phyloP scores from a whole-genome alignment of 2,113 vertebrate genomes.

The Calypte anna region DNA sequence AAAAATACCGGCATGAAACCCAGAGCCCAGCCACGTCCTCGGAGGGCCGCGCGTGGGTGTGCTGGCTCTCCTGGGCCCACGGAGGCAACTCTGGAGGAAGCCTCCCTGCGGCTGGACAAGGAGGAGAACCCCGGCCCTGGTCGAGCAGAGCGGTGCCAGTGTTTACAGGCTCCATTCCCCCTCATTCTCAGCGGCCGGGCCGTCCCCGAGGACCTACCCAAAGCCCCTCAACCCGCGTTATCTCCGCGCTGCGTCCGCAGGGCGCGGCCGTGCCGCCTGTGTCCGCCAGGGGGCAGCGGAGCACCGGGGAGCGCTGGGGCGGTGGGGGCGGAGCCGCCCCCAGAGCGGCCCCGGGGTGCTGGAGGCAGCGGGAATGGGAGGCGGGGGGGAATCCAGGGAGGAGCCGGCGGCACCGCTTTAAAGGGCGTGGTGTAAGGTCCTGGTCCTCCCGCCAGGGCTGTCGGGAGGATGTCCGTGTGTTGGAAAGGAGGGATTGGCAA shows the following conservation, averaged over 20 bases:
- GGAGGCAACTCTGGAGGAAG: accelerated
- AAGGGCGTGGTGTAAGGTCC: too few species aligned
- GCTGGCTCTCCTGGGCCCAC: neutral
- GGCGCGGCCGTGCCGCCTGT: neutral
- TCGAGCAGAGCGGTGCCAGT: neutral
- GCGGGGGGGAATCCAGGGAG: neutral
- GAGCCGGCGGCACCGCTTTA: neutral
- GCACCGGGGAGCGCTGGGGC: neutral
- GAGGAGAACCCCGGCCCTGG: neutral
- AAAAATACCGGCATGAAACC: too few species aligned
- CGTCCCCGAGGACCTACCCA: too few species aligned
- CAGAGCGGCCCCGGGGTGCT: neutral
- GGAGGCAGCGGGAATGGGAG: too few species aligned
- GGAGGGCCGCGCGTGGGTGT: accelerated
- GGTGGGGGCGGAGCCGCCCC: neutral
- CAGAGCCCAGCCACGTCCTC: neutral
- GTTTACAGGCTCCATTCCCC: accelerated
- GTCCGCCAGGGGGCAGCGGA: conserved; percentile 46
- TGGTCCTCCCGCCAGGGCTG: neutral
- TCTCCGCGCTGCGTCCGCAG: neutral
- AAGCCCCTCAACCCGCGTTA: accelerated
- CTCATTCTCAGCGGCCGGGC: too few species aligned
- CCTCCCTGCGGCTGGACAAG: accelerated
- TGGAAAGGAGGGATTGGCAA: neutral
- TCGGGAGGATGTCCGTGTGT: neutral